phyloP scores from a whole-genome alignment of 2,797 vertebrate species.

The Pseudomugil tenellus region DNA sequence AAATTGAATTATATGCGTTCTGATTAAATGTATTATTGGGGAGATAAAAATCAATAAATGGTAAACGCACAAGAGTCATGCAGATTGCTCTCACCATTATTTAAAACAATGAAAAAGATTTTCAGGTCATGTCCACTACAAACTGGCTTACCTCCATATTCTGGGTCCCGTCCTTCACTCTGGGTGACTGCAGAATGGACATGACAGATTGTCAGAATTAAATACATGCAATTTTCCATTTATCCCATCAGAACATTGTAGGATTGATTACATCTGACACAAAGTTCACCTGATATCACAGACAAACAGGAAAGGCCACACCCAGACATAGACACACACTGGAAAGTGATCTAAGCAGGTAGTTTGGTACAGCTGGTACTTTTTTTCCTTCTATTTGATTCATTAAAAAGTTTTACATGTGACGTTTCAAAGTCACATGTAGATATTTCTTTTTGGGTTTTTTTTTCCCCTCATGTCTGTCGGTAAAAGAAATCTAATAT shows the following conservation, averaged over 20 bases:
- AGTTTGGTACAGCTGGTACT: background rate
- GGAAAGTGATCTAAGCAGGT: slow-evolving; percentile 6
- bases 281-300: slow-evolving; percentile 40
- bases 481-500: background rate
- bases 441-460: background rate
- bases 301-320: slow-evolving; percentile 50
- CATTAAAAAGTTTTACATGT: background rate
- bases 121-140: slow-evolving; percentile 70
- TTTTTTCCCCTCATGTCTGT: background rate
- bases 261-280: slow-evolving; percentile 59
- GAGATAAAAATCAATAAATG: background rate
- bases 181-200: slow-evolving; percentile 89
- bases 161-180: slow-evolving; percentile 91
- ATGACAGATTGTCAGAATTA: slow-evolving; percentile 81
- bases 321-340: slow-evolving; percentile 40
- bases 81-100: slow-evolving; percentile 53
- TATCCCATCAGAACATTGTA: slow-evolving; percentile 37
- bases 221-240: slow-evolving; percentile 69
- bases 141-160: slow-evolving; percentile 89
- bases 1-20: slow-evolving; percentile 7
- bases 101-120: slow-evolving; percentile 37
- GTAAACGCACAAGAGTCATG: slow-evolving; percentile 60
- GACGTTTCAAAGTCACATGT: background rate
- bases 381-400: background rate
- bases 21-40: background rate